These are phyloP conservation scores for Microplitis demolitor DNA, from an alignment of 1,140 invertebrate species.

Conservation along the genomic window DNA sequence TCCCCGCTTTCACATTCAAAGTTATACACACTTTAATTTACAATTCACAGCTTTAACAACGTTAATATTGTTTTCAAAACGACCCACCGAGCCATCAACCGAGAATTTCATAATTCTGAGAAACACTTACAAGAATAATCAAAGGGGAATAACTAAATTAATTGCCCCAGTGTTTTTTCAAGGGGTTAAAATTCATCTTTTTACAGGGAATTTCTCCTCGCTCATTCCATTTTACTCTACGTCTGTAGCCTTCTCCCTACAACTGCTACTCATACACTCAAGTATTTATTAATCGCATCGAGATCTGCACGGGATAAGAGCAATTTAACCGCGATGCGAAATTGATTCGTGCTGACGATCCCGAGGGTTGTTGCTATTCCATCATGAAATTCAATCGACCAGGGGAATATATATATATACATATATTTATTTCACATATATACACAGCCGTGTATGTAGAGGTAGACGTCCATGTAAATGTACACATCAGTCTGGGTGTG, in stretches of 20 bases:
- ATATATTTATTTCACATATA: neutral
- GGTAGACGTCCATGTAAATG: neutral
- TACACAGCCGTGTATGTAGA: neutral
- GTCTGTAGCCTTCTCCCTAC: no score
- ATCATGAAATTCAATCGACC: slow-evolving; percentile 25
- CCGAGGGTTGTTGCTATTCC: slow-evolving; percentile 3
- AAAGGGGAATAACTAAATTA: neutral
- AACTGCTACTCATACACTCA: no score
- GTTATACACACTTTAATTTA: neutral
- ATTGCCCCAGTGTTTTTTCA: neutral
- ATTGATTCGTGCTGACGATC: slow-evolving; percentile 12
- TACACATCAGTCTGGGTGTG: neutral
- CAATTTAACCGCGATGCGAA: slow-evolving; percentile 10
- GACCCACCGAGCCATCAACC: no score
- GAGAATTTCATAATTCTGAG: neutral
- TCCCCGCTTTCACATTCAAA: neutral
- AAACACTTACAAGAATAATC: neutral
- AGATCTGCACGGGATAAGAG: neutral
- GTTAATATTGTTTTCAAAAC: no score
- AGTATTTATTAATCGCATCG: slow-evolving; percentile 9
- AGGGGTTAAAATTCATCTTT: neutral
- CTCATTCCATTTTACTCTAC: no score
- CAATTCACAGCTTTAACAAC: no score
- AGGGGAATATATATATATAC: neutral
- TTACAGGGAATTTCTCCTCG: neutral